Evolutionary conservation across 2,797 vertebrate genomes (phyloP).

Genomic region (Chiroxiphia lanceolata): DNA sequence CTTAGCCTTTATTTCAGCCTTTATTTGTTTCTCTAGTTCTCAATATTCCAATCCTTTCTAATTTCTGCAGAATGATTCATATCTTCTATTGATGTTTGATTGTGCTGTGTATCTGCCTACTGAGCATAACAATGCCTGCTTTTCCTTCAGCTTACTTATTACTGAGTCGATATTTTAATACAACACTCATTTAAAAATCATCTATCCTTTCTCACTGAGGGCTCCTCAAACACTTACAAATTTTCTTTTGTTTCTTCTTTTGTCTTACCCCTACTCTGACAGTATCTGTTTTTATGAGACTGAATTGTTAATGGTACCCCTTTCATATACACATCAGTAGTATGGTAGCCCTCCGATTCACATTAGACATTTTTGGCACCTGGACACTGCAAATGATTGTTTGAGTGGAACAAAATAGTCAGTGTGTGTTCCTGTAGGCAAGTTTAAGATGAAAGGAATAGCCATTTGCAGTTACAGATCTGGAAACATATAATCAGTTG

Average conservation of each 20-base stretch:
- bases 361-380: neutral
- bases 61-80: constrained; percentile 4
- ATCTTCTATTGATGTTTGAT: neutral
- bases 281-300: neutral
- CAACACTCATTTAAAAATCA: neutral
- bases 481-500: neutral
- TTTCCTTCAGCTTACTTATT: neutral
- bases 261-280: neutral
- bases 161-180: neutral
- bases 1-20: neutral
- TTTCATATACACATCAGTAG: neutral
- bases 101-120: neutral
- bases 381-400: neutral
- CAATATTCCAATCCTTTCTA: neutral
- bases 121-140: neutral
- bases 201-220: neutral
- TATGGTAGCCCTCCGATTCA: neutral
- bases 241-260: neutral
- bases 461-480: neutral
- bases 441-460: neutral
- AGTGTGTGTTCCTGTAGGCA: neutral
- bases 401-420: neutral
- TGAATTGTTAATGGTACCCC: neutral
- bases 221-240: neutral
- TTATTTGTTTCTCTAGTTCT: neutral